phyloP scores from a whole-genome alignment of 2,888 invertebrate genomes.

The Hyalella azteca region DNA sequence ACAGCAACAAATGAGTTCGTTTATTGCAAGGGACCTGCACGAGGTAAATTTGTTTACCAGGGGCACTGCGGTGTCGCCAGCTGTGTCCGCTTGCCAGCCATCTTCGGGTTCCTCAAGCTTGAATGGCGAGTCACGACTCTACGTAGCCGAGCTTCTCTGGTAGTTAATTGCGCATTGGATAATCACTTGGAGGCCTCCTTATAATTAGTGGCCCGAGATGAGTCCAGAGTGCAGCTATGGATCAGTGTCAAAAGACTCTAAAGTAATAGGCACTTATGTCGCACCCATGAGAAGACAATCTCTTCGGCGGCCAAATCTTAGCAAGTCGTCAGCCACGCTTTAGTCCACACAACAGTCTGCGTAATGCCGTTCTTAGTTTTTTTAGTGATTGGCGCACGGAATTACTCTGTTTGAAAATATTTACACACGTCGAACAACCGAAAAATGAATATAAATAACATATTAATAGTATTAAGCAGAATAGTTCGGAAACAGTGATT shows the following conservation, averaged over 20 bases:
- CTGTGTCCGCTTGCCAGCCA: background rate
- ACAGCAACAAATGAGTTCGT: background rate
- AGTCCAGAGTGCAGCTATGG: background rate
- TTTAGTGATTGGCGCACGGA: no score
- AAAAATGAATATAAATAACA: no score
- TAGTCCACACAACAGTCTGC: no score
- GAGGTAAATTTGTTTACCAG: background rate
- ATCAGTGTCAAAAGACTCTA: constrained; percentile 15
- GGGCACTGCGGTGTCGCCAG: background rate
- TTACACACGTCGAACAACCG: no score
- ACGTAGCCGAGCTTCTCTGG: background rate
- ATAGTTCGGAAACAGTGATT: no score
- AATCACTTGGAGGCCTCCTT: constrained; percentile 15
- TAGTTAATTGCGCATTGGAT: background rate
- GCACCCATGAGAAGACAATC: background rate
- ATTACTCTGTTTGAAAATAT: no score
- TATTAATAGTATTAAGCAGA: no score
- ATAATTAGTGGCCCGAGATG: constrained; percentile 3
- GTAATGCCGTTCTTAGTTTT: no score
- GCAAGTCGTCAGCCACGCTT: no score
- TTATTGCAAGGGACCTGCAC: background rate
- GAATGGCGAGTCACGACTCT: background rate
- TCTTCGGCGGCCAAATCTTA: background rate
- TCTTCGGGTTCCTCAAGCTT: no score
- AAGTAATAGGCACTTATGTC: background rate